Evolutionary conservation across 1,140 invertebrate species (phyloP).

Genomic region (Ceratina australensis): DNA sequence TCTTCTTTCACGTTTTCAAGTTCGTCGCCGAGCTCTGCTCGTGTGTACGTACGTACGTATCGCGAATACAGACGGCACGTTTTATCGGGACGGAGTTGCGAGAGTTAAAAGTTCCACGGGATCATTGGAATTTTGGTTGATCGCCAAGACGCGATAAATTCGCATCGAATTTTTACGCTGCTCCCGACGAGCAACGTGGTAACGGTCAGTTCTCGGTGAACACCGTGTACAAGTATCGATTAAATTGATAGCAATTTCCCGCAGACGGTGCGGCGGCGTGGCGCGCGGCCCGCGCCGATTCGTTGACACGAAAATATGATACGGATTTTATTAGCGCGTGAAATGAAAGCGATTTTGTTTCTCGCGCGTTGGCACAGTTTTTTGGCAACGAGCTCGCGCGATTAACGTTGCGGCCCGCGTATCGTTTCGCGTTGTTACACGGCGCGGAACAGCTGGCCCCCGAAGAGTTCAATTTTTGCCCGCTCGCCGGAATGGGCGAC

Average conservation of each 20-base stretch:
- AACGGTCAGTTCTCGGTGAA: background rate
- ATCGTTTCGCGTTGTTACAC: slow-evolving; percentile 55
- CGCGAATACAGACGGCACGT: too few relatives aligned
- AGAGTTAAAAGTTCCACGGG: too few relatives aligned
- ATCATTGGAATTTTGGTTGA: too few relatives aligned
- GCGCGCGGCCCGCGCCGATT: background rate
- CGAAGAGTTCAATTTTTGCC: slow-evolving; percentile 60
- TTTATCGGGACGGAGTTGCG: too few relatives aligned
- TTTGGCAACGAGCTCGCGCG: slow-evolving; percentile 22
- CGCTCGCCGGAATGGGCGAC: slow-evolving; percentile 37
- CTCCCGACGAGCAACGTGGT: too few relatives aligned
- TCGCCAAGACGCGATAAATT: too few relatives aligned
- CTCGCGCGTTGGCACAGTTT: slow-evolving; percentile 43
- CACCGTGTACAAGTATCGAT: slow-evolving; percentile 21
- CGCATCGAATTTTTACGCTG: background rate
- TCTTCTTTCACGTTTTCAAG: background rate
- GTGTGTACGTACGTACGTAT: background rate
- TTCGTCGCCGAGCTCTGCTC: background rate
- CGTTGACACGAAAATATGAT: slow-evolving; percentile 47
- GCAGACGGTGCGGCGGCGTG: slow-evolving; percentile 13
- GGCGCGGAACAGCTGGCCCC: slow-evolving; percentile 53
- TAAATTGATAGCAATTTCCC: slow-evolving; percentile 35
- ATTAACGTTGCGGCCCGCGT: slow-evolving; percentile 37
- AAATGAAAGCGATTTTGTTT: slow-evolving; percentile 58
- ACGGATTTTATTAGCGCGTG: slow-evolving; percentile 40